Evolutionary conservation across 2,113 vertebrate genomes (phyloP).

Genomic region (Phycodurus eques): DNA sequence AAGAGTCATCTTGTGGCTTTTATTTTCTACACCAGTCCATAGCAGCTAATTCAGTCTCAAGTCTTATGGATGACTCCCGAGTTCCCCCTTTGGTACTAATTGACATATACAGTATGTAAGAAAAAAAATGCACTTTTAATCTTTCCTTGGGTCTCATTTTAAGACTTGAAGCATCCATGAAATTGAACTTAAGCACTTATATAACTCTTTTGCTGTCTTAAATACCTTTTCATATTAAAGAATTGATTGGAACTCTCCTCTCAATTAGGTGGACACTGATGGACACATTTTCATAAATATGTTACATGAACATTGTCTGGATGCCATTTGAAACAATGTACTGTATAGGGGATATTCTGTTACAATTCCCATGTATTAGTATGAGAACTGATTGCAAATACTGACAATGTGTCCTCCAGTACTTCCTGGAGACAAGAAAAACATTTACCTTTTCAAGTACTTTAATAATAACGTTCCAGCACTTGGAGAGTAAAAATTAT

Average conservation of each 20-base stretch:
- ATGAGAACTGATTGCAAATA: slow-evolving; percentile 31
- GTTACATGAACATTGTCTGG: slow-evolving; percentile 10
- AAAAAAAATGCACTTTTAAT: slow-evolving; percentile 73
- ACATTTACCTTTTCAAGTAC: slow-evolving; percentile 19
- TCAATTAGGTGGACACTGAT: slow-evolving; percentile 15
- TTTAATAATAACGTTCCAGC: slow-evolving; percentile 24
- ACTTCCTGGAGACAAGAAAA: slow-evolving; percentile 10
- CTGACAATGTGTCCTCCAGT: slow-evolving; percentile 21
- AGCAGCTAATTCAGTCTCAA: slow-evolving; percentile 22
- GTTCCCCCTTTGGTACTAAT: slow-evolving; percentile 45
- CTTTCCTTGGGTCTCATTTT: slow-evolving; percentile 57
- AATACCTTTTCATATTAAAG: slow-evolving; percentile 42
- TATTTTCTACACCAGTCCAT: slow-evolving; percentile 37
- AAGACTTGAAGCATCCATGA: slow-evolving; percentile 63
- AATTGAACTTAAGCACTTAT: slow-evolving; percentile 72
- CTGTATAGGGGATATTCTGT: slow-evolving; percentile 65
- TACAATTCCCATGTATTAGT: slow-evolving; percentile 39
- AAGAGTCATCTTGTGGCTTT: slow-evolving; percentile 54
- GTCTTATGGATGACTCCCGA: slow-evolving; percentile 22
- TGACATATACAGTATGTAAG: slow-evolving; percentile 38
- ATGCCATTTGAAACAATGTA: slow-evolving; percentile 54
- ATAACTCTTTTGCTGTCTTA: slow-evolving; percentile 54
- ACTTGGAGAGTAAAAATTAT: slow-evolving; percentile 35
- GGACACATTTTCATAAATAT: slow-evolving; percentile 21
- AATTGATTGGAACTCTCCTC: slow-evolving; percentile 40